Conservation (phyloP, 37 sponge, comb jelly and placozoan species). For the Eunapius fragilis region DNA sequence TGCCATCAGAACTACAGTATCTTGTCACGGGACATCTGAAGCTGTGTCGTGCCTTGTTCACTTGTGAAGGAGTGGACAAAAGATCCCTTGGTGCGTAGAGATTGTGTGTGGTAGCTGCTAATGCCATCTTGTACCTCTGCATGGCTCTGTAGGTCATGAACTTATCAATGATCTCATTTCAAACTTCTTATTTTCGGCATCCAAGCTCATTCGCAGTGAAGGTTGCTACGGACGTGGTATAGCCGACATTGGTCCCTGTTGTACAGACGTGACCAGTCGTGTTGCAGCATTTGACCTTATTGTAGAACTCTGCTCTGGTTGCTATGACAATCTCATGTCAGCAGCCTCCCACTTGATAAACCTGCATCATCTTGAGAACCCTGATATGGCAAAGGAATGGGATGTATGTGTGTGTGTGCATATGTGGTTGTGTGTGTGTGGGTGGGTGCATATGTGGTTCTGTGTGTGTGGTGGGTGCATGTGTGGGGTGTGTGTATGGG, state of each 20-base stretch:
- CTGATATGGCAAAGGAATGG: slow-evolving; percentile 77
- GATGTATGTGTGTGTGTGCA: slow-evolving; percentile 58
- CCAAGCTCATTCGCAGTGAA: slow-evolving; percentile 53
- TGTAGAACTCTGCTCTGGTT: slow-evolving; percentile 69
- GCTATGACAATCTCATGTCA: slow-evolving; percentile 73
- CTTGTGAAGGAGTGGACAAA: slow-evolving; percentile 82
- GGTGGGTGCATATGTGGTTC: not conserved
- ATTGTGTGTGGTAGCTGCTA: not conserved
- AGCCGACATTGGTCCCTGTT: slow-evolving; percentile 59
- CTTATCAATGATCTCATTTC: slow-evolving; percentile 61
- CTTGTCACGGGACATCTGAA: slow-evolving; percentile 90
- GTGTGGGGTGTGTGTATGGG: not conserved
- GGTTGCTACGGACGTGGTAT: slow-evolving; percentile 20
- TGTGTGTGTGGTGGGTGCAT: not conserved
- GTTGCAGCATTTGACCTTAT: slow-evolving; percentile 88
- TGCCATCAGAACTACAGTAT: slow-evolving; percentile 34
- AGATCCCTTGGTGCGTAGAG: slow-evolving; percentile 8
- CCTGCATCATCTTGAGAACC: slow-evolving; percentile 65
- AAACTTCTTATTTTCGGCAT: slow-evolving; percentile 92
- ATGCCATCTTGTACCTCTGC: not conserved
- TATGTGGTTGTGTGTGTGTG: not conserved
- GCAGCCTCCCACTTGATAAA: slow-evolving; percentile 57
- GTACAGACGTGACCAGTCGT: slow-evolving; percentile 45
- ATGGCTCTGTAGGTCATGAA: slow-evolving; percentile 29
- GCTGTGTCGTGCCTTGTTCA: slow-evolving; percentile 65